Conservation (phyloP, 2,888 invertebrate species). For the Drosophila aldrichi region DNA sequence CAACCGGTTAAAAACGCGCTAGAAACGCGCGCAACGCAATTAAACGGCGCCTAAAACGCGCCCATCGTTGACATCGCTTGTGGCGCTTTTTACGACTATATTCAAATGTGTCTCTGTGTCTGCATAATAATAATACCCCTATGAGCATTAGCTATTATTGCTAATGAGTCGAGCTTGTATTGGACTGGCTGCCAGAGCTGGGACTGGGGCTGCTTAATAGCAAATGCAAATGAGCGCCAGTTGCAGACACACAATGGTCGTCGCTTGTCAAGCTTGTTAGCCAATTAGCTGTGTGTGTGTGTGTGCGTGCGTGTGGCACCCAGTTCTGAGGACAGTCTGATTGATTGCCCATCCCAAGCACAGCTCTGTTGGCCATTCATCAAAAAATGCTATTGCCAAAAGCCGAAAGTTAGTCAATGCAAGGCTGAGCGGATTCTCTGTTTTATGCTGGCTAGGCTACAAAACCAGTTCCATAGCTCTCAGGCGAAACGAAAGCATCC, state of each 20-base stretch:
- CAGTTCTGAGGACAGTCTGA: slow-evolving; percentile 52
- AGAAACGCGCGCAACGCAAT: slow-evolving; percentile 51
- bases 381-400: slow-evolving; percentile 25
- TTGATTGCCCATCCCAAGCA: slow-evolving; percentile 45
- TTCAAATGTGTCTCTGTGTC: slow-evolving; percentile 48
- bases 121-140: slow-evolving; percentile 41
- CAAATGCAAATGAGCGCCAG: slow-evolving; percentile 51
- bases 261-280: slow-evolving; percentile 21
- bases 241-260: slow-evolving; percentile 21
- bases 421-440: slow-evolving; percentile 41
- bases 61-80: slow-evolving; percentile 28
- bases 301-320: slow-evolving; percentile 25
- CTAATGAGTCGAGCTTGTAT: slow-evolving; percentile 41
- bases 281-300: slow-evolving; percentile 46
- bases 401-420: slow-evolving; percentile 30
- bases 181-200: slow-evolving; percentile 5
- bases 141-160: slow-evolving; percentile 38
- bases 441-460: slow-evolving; percentile 11
- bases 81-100: slow-evolving; percentile 53
- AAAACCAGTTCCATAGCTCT: slow-evolving; percentile 54
- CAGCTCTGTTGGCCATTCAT: slow-evolving; percentile 24
- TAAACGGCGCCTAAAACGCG: slow-evolving; percentile 67
- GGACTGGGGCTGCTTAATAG: slow-evolving; percentile 15
- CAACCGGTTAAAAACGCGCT: slow-evolving; percentile 61
- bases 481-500: slow-evolving; percentile 19